Percentiles rank a stretch among this genome's conserved stretches.
Conservation (phyloP, 1,140 invertebrate species). For the Mycetomoellerius zeteki region DNA sequence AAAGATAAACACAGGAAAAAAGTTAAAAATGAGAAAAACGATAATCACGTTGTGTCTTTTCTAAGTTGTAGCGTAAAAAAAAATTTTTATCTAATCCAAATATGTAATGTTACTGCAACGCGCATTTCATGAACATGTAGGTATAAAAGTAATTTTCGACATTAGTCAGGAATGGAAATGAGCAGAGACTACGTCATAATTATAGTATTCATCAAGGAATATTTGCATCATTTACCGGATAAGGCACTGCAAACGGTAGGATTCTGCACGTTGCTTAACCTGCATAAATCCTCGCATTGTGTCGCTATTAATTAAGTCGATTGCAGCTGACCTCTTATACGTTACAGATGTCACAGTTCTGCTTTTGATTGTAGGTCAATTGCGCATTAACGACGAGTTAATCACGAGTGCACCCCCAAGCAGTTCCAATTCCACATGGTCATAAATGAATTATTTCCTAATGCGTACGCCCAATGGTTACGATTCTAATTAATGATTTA, state of each 20-base stretch:
- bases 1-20: background rate
- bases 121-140: background rate
- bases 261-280: slow-evolving; percentile 31
- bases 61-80: no score
- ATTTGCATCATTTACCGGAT: slow-evolving; percentile 40
- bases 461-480: background rate
- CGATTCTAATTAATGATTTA: slow-evolving; percentile 14
- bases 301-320: slow-evolving; percentile 69
- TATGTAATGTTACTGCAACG: background rate
- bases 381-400: slow-evolving; percentile 71
- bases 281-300: slow-evolving; percentile 46
- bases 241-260: background rate
- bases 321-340: slow-evolving; percentile 75
- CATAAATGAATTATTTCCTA: slow-evolving; percentile 67
- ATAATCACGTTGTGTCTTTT: background rate
- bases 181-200: slow-evolving; percentile 23
- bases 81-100: background rate
- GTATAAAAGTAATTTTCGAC: slow-evolving; percentile 4
- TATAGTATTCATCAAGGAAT: slow-evolving; percentile 36
- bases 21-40: background rate
- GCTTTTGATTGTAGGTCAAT: slow-evolving; percentile 73
- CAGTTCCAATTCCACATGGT: slow-evolving; percentile 42
- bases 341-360: slow-evolving; percentile 74
- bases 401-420: slow-evolving; percentile 54
- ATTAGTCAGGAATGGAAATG: background rate